These are phyloP conservation scores for Heteronetta atricapilla DNA, from an alignment of 2,113 vertebrate genomes.

Conservation along the genomic window DNA sequence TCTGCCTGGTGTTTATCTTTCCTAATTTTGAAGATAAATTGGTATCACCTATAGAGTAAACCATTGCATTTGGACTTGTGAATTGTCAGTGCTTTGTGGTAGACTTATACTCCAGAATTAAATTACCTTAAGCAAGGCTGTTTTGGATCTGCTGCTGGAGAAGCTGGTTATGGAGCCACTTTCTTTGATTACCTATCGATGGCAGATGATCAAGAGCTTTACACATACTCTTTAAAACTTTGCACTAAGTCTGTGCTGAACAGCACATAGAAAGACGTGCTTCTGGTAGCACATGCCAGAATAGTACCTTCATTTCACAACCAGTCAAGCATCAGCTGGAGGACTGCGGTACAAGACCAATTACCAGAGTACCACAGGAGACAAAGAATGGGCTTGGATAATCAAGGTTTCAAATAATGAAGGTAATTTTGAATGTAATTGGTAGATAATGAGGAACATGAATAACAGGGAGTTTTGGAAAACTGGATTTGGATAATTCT, in stretches of 20 bases:
- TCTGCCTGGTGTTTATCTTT: background rate
- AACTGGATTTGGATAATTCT: constrained; percentile 5
- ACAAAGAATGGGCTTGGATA: constrained; percentile 11
- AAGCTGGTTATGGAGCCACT: background rate
- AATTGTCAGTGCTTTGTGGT: background rate
- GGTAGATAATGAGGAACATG: constrained; percentile 55
- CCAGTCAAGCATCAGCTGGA: constrained; percentile 19
- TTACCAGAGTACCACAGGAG: constrained; percentile 35
- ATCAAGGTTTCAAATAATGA: constrained; percentile 52
- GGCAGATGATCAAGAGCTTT: background rate
- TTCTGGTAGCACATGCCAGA: background rate
- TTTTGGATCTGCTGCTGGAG: background rate
- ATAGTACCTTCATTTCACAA: background rate
- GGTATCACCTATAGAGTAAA: background rate
- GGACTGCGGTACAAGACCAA: constrained; percentile 31
- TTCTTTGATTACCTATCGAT: background rate
- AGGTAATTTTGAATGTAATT: constrained; percentile 50
- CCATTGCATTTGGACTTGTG: background rate
- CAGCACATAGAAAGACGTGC: background rate
- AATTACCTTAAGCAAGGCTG: background rate
- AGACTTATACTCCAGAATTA: background rate
- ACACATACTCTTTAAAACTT: background rate
- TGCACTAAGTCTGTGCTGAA: background rate
- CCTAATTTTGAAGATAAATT: background rate
- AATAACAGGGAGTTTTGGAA: constrained; percentile 53